Evolutionary conservation across 1,140 invertebrate species (phyloP), one percentile per base, ranked within the genome.

Genomic region (Sipha flava): DNA sequence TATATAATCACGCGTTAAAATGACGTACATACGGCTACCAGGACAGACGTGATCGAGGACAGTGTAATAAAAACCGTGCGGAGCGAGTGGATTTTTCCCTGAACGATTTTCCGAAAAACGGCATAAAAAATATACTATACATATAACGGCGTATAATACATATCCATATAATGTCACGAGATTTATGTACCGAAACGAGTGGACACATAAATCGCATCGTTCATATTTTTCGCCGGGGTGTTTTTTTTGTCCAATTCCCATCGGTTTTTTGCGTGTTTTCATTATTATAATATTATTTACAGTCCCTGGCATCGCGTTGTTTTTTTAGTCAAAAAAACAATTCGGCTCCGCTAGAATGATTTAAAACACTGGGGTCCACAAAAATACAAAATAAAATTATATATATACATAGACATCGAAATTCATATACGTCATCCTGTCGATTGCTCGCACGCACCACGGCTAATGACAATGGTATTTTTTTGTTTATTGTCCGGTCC

Each of bases 191-290:
- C 73, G 49, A 70, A 70, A 70, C 66, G 66, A 43, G 66, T 47
- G 66, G 47, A 77, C 73, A 57, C 73, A 77, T 77, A 77, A 77
- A 77, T 77, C 73, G 73, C 52, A 40, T 40, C 49, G 52, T 77
- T 77, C 73, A 43, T 59, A 59, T 77, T 77, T 77, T 77, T 77
- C 52, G 73, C 21, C 6, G 21, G 34, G 47, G 29, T 49, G 70
- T 73, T 52, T 52, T 73, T 47, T 73, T 49, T 34, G 26, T 47
- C 18, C 49, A 18, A 40, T 75, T 47, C 43, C 49, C 49, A 18
- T 75, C 72, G 49, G 72, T 75, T 75, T 75, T 75, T 75, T 57
- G 49, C 31, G 73, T 10, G 34, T 77, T 59, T 37, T 77, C 34
- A 57, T 77, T 77, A 43, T 40, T 77, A 73, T 52, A 34, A 54